These are phyloP conservation scores for Spodoptera litura DNA, from an alignment of 1,140 invertebrate species.

Conservation along the genomic window DNA sequence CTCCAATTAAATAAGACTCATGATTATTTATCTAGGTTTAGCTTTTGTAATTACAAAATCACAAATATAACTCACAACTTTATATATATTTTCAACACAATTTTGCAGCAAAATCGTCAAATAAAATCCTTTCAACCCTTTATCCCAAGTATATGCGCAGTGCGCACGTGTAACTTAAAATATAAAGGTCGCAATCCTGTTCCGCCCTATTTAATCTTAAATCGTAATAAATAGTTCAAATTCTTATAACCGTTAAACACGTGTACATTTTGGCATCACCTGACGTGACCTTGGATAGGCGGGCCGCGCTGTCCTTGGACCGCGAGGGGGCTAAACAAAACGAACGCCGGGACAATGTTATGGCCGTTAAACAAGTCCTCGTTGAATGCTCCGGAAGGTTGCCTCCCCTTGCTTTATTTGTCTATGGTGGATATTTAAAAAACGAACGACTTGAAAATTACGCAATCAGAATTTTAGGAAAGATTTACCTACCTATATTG, in stretches of 20 bases:
- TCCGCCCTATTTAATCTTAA: conserved; percentile 26
- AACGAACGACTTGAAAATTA: conserved; percentile 24
- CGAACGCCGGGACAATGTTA: conserved; percentile 50
- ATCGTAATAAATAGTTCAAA: background rate
- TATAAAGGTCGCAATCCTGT: background rate
- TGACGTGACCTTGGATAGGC: conserved; percentile 61
- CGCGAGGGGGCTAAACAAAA: conserved; percentile 54
- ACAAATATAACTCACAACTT: no score
- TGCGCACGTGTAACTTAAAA: conserved; percentile 6
- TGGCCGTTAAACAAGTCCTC: conserved; percentile 66
- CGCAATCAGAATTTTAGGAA: conserved; percentile 6
- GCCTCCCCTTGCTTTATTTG: conserved; percentile 59
- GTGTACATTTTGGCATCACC: conserved; percentile 55
- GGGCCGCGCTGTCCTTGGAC: conserved; percentile 58
- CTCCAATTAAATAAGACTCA: no score
- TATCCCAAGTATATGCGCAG: background rate
- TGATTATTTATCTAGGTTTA: no score
- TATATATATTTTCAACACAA: no score
- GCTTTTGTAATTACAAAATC: no score
- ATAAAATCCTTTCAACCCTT: background rate
- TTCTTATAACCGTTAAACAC: conserved; percentile 39
- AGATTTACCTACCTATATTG: no score
- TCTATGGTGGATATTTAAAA: conserved; percentile 11
- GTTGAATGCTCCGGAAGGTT: conserved; percentile 66
- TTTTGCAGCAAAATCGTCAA: background rate